Conservation (phyloP, 2,888 invertebrate species). For the Ectropis crepuscularia region DNA sequence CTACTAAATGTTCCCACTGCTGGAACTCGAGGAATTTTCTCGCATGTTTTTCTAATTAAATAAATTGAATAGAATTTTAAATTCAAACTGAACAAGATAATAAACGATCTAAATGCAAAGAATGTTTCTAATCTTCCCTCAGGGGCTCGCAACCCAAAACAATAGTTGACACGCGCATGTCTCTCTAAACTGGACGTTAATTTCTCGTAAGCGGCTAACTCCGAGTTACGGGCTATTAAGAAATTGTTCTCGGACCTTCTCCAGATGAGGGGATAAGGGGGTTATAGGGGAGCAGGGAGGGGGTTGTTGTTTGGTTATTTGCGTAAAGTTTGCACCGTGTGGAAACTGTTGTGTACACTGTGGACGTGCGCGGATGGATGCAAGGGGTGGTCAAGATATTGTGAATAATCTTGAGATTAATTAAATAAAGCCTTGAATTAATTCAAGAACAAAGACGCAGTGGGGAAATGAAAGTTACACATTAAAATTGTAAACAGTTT, state of each 20-base stretch:
- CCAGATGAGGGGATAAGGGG: conserved; percentile 28
- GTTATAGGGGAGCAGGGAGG: conserved; percentile 9
- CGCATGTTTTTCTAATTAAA: no score
- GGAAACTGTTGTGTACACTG: conserved; percentile 11
- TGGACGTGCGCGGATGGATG: conserved; percentile 34
- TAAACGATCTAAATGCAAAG: not conserved
- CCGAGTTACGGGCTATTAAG: conserved; percentile 80
- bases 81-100: no score
- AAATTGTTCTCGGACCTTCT: conserved; percentile 69
- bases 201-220: conserved; percentile 69
- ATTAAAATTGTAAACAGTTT: no score
- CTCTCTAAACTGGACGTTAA: conserved; percentile 69
- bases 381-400: conserved; percentile 35
- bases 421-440: conserved; percentile 22
- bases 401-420: conserved; percentile 29
- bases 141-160: conserved; percentile 12
- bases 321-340: conserved; percentile 56
- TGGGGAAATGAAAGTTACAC: no score
- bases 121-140: not conserved
- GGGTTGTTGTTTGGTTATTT: conserved; percentile 63
- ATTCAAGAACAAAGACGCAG: not conserved
- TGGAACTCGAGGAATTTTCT: no score
- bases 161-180: conserved; percentile 35
- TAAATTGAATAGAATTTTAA: no score
- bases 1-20: no score